Evolutionary conservation across 2,797 vertebrate species (phyloP).

Genomic region (Margarornis squamiger): DNA sequence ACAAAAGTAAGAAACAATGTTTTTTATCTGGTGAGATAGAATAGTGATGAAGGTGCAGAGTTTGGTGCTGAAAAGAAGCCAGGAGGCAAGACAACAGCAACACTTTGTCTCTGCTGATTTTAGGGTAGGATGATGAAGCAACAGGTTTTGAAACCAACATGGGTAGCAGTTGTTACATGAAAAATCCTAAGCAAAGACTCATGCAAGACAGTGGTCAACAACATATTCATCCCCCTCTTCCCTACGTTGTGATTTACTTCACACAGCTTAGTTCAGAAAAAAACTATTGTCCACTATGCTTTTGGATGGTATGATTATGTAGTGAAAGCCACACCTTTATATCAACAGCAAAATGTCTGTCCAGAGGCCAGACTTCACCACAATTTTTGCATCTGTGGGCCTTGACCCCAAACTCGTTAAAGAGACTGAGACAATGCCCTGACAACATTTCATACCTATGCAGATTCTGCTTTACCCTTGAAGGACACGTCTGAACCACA

Average conservation of each 20-base stretch:
- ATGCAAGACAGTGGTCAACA: not conserved
- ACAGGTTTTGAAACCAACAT: not conserved
- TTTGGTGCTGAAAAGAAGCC: not conserved
- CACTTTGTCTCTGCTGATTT: not conserved
- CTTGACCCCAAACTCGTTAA: not conserved
- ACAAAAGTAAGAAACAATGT: not conserved
- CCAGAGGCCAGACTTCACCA: not conserved
- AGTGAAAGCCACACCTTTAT: not conserved
- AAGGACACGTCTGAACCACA: not conserved
- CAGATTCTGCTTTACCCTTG: not conserved
- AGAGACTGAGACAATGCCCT: not conserved
- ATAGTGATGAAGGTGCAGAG: not conserved
- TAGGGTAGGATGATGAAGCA: not conserved
- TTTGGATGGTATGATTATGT: not conserved
- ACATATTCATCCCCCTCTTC: not conserved
- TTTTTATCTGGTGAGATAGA: not conserved
- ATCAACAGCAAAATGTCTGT: not conserved
- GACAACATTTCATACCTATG: not conserved
- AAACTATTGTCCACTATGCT: not conserved
- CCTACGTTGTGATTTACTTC: not conserved
- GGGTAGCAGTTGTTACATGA: not conserved
- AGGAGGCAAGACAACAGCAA: not conserved
- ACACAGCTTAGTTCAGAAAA: not conserved
- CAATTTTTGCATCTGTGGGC: not conserved
- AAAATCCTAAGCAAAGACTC: not conserved